phyloP scores from a whole-genome alignment of 2,797 vertebrate genomes.

The Alosa sapidissima region DNA sequence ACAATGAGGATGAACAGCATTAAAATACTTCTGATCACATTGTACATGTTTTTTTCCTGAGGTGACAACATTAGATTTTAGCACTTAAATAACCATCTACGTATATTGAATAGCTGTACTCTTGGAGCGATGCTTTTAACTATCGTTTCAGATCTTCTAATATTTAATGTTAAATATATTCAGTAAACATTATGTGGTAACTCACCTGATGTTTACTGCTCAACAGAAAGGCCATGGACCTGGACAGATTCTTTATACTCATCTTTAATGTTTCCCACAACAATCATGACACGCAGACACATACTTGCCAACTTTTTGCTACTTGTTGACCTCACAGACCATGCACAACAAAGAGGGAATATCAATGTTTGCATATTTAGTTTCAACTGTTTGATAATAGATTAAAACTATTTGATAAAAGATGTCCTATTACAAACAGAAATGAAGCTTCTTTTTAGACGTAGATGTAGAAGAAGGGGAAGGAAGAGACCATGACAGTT shows the following conservation, averaged over 20 bases:
- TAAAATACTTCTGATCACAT: conserved; percentile 75
- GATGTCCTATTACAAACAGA: no score
- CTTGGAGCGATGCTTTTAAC: conserved; percentile 19
- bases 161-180: not conserved
- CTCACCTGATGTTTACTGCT: conserved; percentile 71
- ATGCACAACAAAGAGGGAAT: no score
- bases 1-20: conserved; percentile 65
- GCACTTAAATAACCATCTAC: conserved; percentile 57
- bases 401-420: no score
- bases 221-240: conserved; percentile 72
- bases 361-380: no score
- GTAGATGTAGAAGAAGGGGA: no score
- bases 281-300: no score
- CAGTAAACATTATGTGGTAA: conserved; percentile 44
- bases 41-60: conserved; percentile 69
- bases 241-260: conserved; percentile 28
- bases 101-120: conserved; percentile 13
- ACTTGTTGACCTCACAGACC: no score
- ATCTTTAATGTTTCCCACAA: no score
- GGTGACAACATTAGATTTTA: conserved; percentile 76
- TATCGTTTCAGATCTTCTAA: conserved; percentile 23
- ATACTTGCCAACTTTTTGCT: no score
- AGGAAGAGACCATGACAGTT: no score
- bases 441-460: no score
- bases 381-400: no score